phyloP scores from a whole-genome alignment of 1,140 invertebrate genomes.

The Melipona quadrifasciata region DNA sequence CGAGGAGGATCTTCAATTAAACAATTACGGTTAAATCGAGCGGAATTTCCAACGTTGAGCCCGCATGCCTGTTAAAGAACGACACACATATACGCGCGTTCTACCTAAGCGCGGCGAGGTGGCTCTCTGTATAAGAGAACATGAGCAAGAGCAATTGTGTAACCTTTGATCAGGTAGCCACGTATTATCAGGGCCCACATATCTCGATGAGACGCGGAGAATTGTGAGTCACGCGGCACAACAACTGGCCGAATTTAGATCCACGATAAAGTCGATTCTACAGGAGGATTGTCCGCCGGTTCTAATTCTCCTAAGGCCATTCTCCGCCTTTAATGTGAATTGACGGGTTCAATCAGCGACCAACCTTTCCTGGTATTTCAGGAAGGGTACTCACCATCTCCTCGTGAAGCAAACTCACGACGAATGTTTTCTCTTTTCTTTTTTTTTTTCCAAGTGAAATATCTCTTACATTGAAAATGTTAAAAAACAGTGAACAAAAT shows the following conservation, averaged over 20 bases:
- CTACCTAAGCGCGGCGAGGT: conserved; percentile 47
- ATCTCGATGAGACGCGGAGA: conserved; percentile 25
- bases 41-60: conserved; percentile 70
- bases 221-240: conserved; percentile 45
- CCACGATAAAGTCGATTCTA: conserved; percentile 45
- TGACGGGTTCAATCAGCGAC: conserved; percentile 22
- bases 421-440: too few species aligned
- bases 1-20: conserved; percentile 75
- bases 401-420: background rate
- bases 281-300: background rate
- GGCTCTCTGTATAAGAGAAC: background rate
- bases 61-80: conserved; percentile 73
- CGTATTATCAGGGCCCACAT: conserved; percentile 59
- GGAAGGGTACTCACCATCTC: too few species aligned
- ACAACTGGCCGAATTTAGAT: conserved; percentile 44
- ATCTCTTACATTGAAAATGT: too few species aligned
- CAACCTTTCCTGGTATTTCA: background rate
- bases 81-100: conserved; percentile 6
- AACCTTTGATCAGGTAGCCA: conserved; percentile 60
- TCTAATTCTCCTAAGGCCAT: conserved; percentile 15
- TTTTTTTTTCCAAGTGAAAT: too few species aligned
- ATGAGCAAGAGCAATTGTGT: background rate
- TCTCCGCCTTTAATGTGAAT: conserved; percentile 16
- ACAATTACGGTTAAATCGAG: conserved; percentile 77
- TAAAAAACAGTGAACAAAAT: too few species aligned